Evolutionary conservation across 2,888 invertebrate genomes (phyloP), one percentile per base, ranked within the genome.

Genomic region (Campopleginae sp.): DNA sequence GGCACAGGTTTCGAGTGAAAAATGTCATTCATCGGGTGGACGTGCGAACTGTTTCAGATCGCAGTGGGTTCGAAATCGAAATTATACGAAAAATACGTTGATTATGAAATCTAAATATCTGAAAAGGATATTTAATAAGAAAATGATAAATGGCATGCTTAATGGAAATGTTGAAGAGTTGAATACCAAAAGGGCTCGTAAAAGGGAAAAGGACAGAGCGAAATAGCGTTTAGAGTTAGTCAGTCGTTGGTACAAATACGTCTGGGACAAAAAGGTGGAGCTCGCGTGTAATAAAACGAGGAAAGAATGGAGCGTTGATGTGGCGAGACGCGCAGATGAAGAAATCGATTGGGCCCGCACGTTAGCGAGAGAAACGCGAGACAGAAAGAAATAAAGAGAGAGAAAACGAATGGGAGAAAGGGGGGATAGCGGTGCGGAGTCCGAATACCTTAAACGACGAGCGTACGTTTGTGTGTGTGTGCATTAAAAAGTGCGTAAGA

Each of bases 331-430:
- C 54, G 75, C 54, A 80, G 82, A 86, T 87, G 84, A 87, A 86
- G 84, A 87, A 87, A 87, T 85, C 83, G 83, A 85, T 88, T 80
- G 85, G 51, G 78, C 78, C 84, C 84, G 84, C 84, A 81, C 78
- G 44, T 66, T 68, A 66, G 72, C 58, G 65, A 51, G 72, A 77
- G 74, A 68, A 65, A 38, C 51, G 72, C 65, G 48, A 44, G 68
- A 58, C 58, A 58, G 58, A 58, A 58, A 58, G 27, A 58, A 58
- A 77, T 80, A 76, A 54, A 78, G 33, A 58, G 51, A 51, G 33
- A 46, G 48, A 27, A n/a, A 48, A 5, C 19, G 23, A 54, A 46
- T 31, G 68, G 8, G 46, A 19, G 23, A 44, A 17, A 23, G 38
- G 76, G 76, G 38, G 54, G 46, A 58, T 66, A 76, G 72, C 74